Percentiles rank a stretch among this genome's conserved stretches.
Evolutionary conservation across 1,140 invertebrate species (phyloP).

Genomic region (Eupristina koningsbergeri): DNA sequence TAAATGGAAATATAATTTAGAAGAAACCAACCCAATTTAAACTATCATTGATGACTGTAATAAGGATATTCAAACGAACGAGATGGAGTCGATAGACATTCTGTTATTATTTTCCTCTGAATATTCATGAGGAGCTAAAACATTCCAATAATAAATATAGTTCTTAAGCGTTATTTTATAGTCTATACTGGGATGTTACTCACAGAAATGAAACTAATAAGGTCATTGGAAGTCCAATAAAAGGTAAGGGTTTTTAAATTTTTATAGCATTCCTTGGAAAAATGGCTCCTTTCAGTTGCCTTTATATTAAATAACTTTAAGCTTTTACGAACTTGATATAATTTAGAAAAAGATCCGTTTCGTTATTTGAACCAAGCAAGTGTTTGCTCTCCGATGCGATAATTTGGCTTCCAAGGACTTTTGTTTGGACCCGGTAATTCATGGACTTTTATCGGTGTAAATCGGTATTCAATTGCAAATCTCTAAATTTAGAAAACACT

Average conservation of each 20-base stretch:
- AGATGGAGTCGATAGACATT: slow-evolving; percentile 5
- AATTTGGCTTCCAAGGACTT: no score
- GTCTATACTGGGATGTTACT: slow-evolving; percentile 7
- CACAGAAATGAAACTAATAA: background rate
- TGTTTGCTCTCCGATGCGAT: no score
- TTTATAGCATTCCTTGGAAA: slow-evolving; percentile 29
- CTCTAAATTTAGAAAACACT: no score
- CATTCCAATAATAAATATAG: slow-evolving; percentile 32
- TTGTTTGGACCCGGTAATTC: no score
- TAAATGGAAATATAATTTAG: background rate
- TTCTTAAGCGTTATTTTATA: background rate
- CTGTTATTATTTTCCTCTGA: slow-evolving; percentile 16
- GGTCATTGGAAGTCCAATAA: slow-evolving; percentile 34
- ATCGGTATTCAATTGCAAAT: no score
- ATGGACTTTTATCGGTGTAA: no score
- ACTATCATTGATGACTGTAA: background rate
- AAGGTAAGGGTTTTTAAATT: slow-evolving; percentile 20
- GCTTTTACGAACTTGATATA: no score
- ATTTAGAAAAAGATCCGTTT: no score
- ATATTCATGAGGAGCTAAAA: slow-evolving; percentile 29
- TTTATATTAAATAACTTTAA: background rate
- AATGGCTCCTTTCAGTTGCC: background rate
- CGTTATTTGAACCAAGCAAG: no score
- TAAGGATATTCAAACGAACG: background rate
- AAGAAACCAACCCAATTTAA: background rate